These are phyloP conservation scores for Eptesicus fuscus DNA, from an alignment of 2,113 vertebrate genomes.

Conservation along the genomic window DNA sequence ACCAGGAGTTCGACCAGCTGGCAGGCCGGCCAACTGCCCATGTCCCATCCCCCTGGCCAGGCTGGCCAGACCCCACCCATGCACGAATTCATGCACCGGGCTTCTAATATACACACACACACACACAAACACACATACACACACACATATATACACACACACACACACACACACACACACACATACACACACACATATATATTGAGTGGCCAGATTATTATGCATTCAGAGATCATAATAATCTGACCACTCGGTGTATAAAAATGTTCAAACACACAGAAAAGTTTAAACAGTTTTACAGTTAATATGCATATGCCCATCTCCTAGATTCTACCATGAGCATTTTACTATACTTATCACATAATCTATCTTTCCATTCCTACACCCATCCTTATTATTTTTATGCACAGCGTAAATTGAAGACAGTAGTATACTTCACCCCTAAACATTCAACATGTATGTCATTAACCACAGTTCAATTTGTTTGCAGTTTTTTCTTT, in stretches of 20 bases:
- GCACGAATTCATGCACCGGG: no score
- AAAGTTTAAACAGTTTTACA: background rate
- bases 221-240: no score
- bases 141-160: no score
- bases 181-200: no score
- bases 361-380: background rate
- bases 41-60: no score
- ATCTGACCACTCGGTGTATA: background rate
- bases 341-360: background rate
- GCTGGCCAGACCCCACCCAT: no score
- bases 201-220: no score
- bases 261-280: conserved; percentile 1
- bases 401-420: background rate
- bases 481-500: conserved; percentile 12
- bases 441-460: background rate
- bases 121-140: no score
- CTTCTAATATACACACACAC: no score
- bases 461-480: conserved; percentile 18
- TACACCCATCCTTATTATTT: conserved; percentile 4
- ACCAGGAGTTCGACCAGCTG: no score
- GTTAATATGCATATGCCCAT: background rate
- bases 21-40: no score
- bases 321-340: background rate
- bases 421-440: background rate
- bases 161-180: no score